Conservation (phyloP, 2,797 vertebrate genomes). For the Phataginus tricuspis region DNA sequence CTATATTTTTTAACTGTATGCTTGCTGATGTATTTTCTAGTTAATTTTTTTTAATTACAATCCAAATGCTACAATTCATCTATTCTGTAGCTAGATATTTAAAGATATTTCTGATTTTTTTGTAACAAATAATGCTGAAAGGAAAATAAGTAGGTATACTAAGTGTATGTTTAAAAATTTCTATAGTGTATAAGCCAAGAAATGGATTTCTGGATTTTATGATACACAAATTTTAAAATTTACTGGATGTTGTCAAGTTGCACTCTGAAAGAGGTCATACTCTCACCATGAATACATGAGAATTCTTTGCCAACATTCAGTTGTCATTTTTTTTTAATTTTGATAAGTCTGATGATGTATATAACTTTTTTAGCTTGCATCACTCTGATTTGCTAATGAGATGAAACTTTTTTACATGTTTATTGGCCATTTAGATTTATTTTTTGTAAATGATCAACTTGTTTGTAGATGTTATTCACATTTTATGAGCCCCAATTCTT, state of each 20-base stretch:
- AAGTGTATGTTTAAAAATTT: neutral
- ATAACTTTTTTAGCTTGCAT: neutral
- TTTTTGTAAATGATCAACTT: neutral
- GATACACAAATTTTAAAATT: neutral
- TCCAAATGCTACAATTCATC: neutral
- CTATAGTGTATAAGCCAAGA: neutral
- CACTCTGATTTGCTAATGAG: neutral
- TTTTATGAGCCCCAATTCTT: neutral
- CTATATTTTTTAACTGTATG: neutral
- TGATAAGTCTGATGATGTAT: neutral
- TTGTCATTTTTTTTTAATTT: neutral
- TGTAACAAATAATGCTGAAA: neutral
- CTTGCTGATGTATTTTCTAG: neutral
- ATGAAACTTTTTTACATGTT: neutral
- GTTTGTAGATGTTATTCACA: neutral
- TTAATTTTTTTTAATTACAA: neutral
- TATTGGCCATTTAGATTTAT: neutral
- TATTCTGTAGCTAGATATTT: neutral
- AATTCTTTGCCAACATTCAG: neutral
- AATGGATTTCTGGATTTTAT: conserved; percentile 2
- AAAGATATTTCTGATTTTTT: neutral
- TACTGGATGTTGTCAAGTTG: neutral
- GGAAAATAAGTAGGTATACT: neutral
- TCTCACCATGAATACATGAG: neutral
- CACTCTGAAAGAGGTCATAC: neutral